Evolutionary conservation across 2,113 vertebrate species (phyloP).

Genomic region (Heteronetta atricapilla): DNA sequence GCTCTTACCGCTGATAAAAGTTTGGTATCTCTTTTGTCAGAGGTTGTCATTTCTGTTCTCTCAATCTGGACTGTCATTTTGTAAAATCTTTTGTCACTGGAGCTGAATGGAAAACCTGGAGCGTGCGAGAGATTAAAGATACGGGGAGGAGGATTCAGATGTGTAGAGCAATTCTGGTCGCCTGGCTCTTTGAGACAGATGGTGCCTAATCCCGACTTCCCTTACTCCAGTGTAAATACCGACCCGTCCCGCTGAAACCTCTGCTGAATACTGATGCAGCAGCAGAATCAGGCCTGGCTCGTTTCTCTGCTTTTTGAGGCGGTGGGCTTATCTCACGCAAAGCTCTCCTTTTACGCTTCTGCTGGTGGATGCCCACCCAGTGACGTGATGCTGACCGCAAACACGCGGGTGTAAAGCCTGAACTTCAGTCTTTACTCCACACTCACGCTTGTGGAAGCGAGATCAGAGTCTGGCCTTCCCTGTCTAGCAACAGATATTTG

Average conservation of each 20-base stretch:
- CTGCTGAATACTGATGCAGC: neutral
- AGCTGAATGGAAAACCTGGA: constrained; percentile 53
- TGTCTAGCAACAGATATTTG: neutral
- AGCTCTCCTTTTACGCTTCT: neutral
- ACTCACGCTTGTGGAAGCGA: neutral
- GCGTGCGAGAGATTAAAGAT: constrained; percentile 2
- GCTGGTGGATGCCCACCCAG: neutral
- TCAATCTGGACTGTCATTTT: constrained; percentile 60
- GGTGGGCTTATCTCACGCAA: neutral
- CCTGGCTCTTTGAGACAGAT: neutral
- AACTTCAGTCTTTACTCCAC: neutral
- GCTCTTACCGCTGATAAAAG: constrained; percentile 40
- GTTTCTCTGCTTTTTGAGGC: constrained; percentile 8
- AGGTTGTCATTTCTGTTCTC: constrained; percentile 63
- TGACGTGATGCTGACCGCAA: neutral
- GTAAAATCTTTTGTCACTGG: constrained; percentile 52
- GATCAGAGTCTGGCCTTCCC: neutral
- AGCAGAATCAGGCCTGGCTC: constrained; percentile 39
- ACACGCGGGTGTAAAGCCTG: neutral
- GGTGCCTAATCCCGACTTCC: constrained; percentile 48
- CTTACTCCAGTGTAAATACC: constrained; percentile 45
- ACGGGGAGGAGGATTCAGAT: constrained; percentile 28
- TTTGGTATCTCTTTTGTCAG: constrained; percentile 61
- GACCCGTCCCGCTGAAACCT: neutral
- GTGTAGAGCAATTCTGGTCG: neutral